Conservation (phyloP, 2,797 vertebrate species). For the Mormyrops boulengeri region DNA sequence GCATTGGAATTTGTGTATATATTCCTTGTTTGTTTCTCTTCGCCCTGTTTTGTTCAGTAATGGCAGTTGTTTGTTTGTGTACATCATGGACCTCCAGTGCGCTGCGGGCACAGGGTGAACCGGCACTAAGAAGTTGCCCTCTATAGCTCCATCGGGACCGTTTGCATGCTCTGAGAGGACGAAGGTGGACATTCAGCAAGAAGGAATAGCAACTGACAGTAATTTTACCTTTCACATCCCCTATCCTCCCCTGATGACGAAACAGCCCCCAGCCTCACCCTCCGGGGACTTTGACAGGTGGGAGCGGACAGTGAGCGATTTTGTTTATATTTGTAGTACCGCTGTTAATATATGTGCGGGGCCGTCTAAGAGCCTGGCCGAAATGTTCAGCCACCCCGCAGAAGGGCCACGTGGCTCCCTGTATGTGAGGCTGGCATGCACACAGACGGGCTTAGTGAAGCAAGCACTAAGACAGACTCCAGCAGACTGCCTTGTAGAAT, state of each 20-base stretch:
- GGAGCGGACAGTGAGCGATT: constrained; percentile 27
- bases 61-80: constrained; percentile 29
- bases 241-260: neutral
- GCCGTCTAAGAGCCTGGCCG: constrained; percentile 37
- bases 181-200: constrained; percentile 53
- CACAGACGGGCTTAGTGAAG: neutral
- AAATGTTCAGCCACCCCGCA: constrained; percentile 23
- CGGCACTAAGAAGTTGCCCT: constrained; percentile 36
- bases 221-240: constrained; percentile 44
- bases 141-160: constrained; percentile 31
- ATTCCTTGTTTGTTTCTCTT: neutral
- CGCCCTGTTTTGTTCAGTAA: neutral
- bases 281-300: neutral
- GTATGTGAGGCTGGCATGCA: neutral
- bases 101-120: constrained; percentile 26
- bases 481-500: neutral
- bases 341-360: constrained; percentile 48
- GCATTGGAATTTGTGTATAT: neutral
- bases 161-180: constrained; percentile 31
- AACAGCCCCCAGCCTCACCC: constrained; percentile 15
- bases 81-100: constrained; percentile 26
- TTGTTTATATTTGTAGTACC: constrained; percentile 50
- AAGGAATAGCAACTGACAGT: constrained; percentile 35
- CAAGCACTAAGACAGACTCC: neutral
- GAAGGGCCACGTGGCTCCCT: constrained; percentile 21